phyloP scores from a whole-genome alignment of 2,888 invertebrate genomes.

The Brachynemurus nebulosus region DNA sequence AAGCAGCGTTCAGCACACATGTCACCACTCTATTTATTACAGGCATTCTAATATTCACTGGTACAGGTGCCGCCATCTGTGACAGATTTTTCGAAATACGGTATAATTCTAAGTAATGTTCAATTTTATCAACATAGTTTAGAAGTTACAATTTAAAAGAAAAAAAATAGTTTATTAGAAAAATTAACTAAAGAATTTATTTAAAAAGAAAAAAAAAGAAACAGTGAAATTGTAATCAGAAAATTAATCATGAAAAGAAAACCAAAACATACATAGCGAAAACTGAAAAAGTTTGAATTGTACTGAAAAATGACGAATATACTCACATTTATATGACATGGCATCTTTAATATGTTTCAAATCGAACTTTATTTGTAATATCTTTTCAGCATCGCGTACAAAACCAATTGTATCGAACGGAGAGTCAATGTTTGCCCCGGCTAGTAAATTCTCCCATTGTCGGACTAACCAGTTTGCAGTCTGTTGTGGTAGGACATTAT shows the following conservation, averaged over 20 bases:
- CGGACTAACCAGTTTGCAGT: conserved; percentile 74
- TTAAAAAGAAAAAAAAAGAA: conserved; percentile 2
- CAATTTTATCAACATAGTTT: too few relatives aligned
- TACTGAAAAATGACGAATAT: conserved; percentile 5
- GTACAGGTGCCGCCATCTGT: too few relatives aligned
- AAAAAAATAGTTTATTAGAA: too few relatives aligned
- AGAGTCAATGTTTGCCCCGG: conserved; percentile 38
- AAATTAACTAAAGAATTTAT: too few relatives aligned
- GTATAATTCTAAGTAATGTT: too few relatives aligned
- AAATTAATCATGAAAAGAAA: conserved; percentile 1
- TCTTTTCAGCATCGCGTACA: conserved; percentile 37
- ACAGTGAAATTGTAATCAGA: conserved; percentile 6
- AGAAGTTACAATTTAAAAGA: too few relatives aligned
- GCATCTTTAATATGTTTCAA: conserved; percentile 25
- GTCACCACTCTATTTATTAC: too few relatives aligned
- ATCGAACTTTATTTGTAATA: conserved; percentile 32
- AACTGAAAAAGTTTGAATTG: too few relatives aligned
- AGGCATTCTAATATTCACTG: too few relatives aligned
- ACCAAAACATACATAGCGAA: conserved; percentile 1
- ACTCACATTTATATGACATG: conserved; percentile 30
- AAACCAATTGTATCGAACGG: conserved; percentile 62
- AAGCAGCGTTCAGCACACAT: too few relatives aligned
- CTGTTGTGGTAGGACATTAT: conserved; percentile 82
- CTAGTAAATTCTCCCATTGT: conserved; percentile 41
- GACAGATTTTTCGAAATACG: too few relatives aligned